Base-by-base conservation (phyloP, 2,113 vertebrate species). In the Chunga burmeisteri region DNA sequence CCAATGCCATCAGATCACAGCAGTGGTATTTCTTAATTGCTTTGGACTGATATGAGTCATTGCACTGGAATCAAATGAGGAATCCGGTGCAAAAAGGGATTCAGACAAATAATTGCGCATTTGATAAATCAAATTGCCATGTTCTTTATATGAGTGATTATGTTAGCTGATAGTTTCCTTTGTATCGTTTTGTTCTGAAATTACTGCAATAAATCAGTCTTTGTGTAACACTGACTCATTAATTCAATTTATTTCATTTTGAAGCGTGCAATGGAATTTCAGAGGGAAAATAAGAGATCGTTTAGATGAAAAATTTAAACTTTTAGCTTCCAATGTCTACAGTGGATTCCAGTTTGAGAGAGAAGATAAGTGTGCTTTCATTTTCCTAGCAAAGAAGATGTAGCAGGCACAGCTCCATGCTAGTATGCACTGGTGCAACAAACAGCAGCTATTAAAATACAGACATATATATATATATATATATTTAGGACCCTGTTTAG, bases 141-240 rank as follows among this genome's bases (percentile, higher is more conserved):
- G 42, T 86, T 87, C 87, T 70, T 58, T 62, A 27, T 32, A 23
- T 52, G 79, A 87, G 84, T 72, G 75, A 58, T 80, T 78, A 49
- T 46, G 36, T 42, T 74, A 86, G 66, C 58, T 93, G 92, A 82
- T 80, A n/a, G 21, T 65, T 90, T 93, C 86, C 75, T 91, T 53
- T 49, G 74, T 38, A 91, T 72, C 80, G 52, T 21, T 81, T 93
- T 81, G 73, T 81, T 90, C 86, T 92, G 85, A 97, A 95, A 67
- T 86, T 17, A 44, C 87, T 90, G 95, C 88, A 90, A 95, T 92
- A 94, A 96, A 87, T 93, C 66, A 96, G 81, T 91, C 62, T 75
- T n/a, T 1, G 0, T 50, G 63, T 61, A 87, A 62, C 87, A 50
- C 71, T 79, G 91, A 68, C 40, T 78, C 72, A 85, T 84, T 84